Conservation (phyloP, 2,888 invertebrate species). For the Leptopilina syphax region DNA sequence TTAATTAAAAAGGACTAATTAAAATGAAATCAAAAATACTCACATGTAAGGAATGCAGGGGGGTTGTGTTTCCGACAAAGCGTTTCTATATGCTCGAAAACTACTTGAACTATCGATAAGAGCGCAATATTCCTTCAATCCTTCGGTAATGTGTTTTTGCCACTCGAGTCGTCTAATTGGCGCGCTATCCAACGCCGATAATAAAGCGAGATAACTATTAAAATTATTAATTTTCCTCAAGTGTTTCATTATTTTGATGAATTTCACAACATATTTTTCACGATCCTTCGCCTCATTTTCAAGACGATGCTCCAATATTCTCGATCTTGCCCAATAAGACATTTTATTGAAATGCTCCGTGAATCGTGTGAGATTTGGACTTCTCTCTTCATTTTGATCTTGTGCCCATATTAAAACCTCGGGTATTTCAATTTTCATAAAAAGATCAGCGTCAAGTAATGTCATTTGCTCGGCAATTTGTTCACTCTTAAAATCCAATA, state of each 20-base stretch:
- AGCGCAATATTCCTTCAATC: conserved; percentile 95
- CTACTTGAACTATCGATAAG: conserved; percentile 99
- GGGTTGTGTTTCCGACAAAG: conserved; percentile 95
- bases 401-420: conserved; percentile 98
- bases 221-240: conserved; percentile 98
- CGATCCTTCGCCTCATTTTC: conserved; percentile 93
- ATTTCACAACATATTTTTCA: conserved; percentile 95
- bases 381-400: conserved; percentile 97
- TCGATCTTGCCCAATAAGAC: conserved; percentile 98
- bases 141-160: conserved; percentile 94
- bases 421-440: conserved; percentile 97
- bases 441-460: conserved; percentile 94
- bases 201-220: conserved; percentile 97
- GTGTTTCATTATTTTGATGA: conserved; percentile 99
- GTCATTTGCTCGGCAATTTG: conserved; percentile 99
- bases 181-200: conserved; percentile 97
- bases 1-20: background rate
- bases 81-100: conserved; percentile 97
- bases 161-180: conserved; percentile 95
- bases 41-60: conserved; percentile 99
- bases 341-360: conserved; percentile 99
- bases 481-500: conserved; percentile 95
- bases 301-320: conserved; percentile 88
- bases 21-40: conserved; percentile 73
- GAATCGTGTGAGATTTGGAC: conserved; percentile 96